Evolutionary conservation across 2,888 invertebrate species (phyloP).

Genomic region (Conus canariensis): DNA sequence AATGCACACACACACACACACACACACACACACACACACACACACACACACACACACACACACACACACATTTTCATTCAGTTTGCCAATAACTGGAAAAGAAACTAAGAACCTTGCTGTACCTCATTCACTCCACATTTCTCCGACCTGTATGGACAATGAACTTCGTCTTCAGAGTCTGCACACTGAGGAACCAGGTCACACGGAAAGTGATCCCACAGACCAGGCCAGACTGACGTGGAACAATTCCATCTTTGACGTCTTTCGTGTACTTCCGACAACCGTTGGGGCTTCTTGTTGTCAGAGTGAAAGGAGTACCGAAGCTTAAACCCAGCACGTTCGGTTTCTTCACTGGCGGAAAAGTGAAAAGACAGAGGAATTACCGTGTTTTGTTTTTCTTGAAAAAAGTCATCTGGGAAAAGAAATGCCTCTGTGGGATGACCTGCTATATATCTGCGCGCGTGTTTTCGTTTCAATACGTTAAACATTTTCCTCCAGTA

Average conservation of each 20-base stretch:
- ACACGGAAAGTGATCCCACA: neutral
- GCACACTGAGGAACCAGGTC: conserved; percentile 28
- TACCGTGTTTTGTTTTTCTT: neutral
- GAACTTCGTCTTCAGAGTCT: neutral
- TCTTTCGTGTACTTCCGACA: neutral
- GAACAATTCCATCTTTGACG: neutral
- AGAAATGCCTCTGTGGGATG: too few species aligned
- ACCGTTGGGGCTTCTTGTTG: neutral
- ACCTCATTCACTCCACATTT: conserved; percentile 15
- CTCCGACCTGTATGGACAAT: conserved; percentile 1
- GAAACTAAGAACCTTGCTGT: neutral
- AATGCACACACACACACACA: too few species aligned
- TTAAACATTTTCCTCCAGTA: too few species aligned
- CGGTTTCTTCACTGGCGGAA: neutral
- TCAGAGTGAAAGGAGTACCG: neutral
- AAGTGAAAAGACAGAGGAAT: neutral
- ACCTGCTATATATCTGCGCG: neutral
- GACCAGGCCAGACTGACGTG: neutral
- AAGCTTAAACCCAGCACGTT: neutral
- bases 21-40: too few species aligned
- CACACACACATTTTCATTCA: too few species aligned
- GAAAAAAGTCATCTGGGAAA: neutral
- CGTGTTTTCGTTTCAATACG: too few species aligned
- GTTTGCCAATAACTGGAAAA: too few species aligned
- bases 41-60: too few species aligned